Percentiles rank a stretch among this genome's conserved stretches.
Evolutionary conservation across 2,888 invertebrate species (phyloP).

Genomic region (Phlogophora meticulosa): DNA sequence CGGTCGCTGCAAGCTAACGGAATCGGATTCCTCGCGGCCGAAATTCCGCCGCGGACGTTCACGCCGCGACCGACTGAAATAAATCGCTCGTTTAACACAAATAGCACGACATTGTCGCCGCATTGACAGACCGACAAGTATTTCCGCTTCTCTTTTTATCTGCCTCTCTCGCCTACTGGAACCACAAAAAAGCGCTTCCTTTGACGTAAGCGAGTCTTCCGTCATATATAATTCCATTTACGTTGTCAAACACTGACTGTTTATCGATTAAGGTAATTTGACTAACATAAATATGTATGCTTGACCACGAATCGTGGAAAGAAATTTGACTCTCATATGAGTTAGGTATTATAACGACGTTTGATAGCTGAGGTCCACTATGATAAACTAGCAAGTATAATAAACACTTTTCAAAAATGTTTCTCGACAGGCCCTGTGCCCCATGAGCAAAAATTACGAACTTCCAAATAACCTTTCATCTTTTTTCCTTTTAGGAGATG

Average conservation of each 20-base stretch:
- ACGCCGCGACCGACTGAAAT: slow-evolving; percentile 90
- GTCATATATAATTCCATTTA: slow-evolving; percentile 74
- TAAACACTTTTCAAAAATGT: too few species aligned
- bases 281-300: slow-evolving; percentile 69
- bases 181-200: slow-evolving; percentile 76
- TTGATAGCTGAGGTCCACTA: slow-evolving; percentile 48
- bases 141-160: slow-evolving; percentile 88
- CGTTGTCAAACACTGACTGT: slow-evolving; percentile 59
- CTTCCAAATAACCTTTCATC: too few species aligned
- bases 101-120: slow-evolving; percentile 89
- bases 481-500: too few species aligned
- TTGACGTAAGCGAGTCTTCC: slow-evolving; percentile 80
- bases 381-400: slow-evolving; percentile 1
- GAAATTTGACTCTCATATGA: slow-evolving; percentile 63
- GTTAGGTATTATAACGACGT: slow-evolving; percentile 67
- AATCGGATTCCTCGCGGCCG: slow-evolving; percentile 88
- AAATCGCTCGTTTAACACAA: slow-evolving; percentile 90
- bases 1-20: slow-evolving; percentile 83
- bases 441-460: too few species aligned
- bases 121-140: slow-evolving; percentile 87
- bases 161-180: slow-evolving; percentile 64
- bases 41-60: slow-evolving; percentile 90
- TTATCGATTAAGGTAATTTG: slow-evolving; percentile 72
- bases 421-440: background rate
- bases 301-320: slow-evolving; percentile 62